Evolutionary conservation across 2,113 vertebrate species (phyloP), one percentile per base, ranked within the genome.

Genomic region (Malaclemys terrapin): DNA sequence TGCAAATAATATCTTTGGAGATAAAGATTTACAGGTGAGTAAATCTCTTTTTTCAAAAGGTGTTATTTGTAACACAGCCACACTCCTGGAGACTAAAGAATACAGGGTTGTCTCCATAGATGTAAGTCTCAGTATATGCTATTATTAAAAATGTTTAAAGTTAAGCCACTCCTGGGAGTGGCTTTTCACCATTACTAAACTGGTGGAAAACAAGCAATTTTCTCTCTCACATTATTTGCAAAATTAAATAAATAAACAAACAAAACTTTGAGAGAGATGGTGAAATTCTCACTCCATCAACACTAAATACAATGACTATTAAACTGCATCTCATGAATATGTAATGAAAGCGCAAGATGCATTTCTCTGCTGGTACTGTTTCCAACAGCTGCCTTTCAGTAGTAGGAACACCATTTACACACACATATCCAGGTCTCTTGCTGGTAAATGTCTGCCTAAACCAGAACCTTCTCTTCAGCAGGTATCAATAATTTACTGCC

Each of bases 271-370:
- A 19, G 89, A 59, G 75, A 78, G 50, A 29, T 4, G 52, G 94
- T 62, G 92, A 97, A 94, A 84, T 86, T 93, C 90, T 95, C 88
- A 79, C 80, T 85, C 20, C 54, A 85, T 76, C 86, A 95, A 52
- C 72, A 62, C 76, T 88, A 96, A 97, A 97, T 85, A 95, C 90
- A 97, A 95, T 76, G 82, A 88, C 84, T 89, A 85, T 91, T 82
- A 93, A 95, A 94, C 97, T 92, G 95, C 81, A 97, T 96, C 95
- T 96, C 90, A 96, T 93, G 97, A 97, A 91, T 72, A 92, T 13
- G 56, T 14, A 84, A 53, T 35, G 35, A 90, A 31, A 38, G 90
- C 57, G 53, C 90, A 11, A 1, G 93, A 29, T 2, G 19, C 72
- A 31, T 86, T 91, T 96, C 85, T 81, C 53, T 1, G 0, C 81